Evolutionary conservation across 2,888 invertebrate genomes (phyloP), one percentile per base, ranked within the genome.

Genomic region (Xestia c-nigrum): DNA sequence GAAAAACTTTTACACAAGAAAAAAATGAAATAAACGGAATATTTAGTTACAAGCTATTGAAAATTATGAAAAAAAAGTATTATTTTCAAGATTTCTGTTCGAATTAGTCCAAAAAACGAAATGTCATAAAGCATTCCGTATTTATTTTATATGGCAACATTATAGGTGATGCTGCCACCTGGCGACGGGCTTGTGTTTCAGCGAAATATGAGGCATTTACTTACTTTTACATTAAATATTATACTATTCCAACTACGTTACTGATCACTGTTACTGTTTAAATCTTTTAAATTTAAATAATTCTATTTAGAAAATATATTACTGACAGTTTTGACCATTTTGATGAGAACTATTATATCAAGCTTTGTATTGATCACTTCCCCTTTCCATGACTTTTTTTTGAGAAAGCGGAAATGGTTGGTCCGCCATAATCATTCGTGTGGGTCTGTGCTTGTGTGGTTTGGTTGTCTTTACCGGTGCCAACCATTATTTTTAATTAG

Each of bases 401-500:
- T 94, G 90, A 93, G 94, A 93, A 94, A 95, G 94, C 96, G 97
- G 97, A 97, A 93, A 93, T 96, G 95, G 97, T 97, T 96, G 96
- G 95, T 96, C 97, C 94, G 97, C 97, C 97, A 97, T 97, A 96
- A 96, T 95, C 95, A 94, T 95, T 95, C 96, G 97, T 97, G 97
- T 96, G 96, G 97, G 96, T 97, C 96, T 97, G 96, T 96, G 97
- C 96, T 97, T 97, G 96, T 97, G 97, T 96, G 96, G 97, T 97
- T 96, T 95, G 93, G 96, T 96, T 96, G 96, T 96, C 95, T 95
- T 91, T 96, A 94, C 96, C 96, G 97, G 97, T 97, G 96, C 96
- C 96, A 96, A 97, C 95, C 95, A 96, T 97, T 97, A 97, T 97
- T 97, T 97, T 97, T 97, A 96, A 96, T 96, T 97, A 97, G 96